Base-by-base conservation (phyloP, 2,888 invertebrate species). In the Trissoscelio sp. region DNA sequence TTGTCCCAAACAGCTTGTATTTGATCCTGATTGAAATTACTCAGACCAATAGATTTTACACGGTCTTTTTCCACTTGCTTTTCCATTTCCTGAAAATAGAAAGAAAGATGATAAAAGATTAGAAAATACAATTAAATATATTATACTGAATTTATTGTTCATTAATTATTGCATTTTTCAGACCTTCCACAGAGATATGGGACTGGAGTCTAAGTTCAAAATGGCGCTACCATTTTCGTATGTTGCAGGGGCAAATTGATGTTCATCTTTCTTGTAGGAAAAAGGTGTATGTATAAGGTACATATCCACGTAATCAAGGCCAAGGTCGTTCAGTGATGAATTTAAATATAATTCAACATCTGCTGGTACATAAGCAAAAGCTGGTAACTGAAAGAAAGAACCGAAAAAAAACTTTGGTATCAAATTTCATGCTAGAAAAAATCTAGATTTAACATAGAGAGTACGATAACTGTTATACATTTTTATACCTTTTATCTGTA, bases 221-320 rank as follows among this genome's bases (percentile, higher is more conserved):
- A 92, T 91, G 84, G 94, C 93, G 48, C 93, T 92, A 6, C 95
- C 95, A 88, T 94, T 93, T 53, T 93, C 92, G 73, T 94, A 93
- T 0, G 93, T 89, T 1, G 87, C 87, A 0, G 95, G 94, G 16
- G 94, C 92, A 34, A 93, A 91, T 5, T 92, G 93, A n/a, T 92
- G 90, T 42, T 93, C 92, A 85, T 95, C 93, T 85, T 93, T 93
- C 57, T 91, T 88, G 85, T 95, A 94, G 3, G 94, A 94, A 87
- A 96, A 94, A 0, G 96, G 96, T 91, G 95, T 94, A 87, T 97
- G 97, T 77, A 96, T 93, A 28, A 97, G 92, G 88, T 96, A 96
- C 83, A 97, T 92, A 86, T 97, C 96, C 1, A 97, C 92, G 88
- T 96, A 96, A 80, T 93, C 93, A 82, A 95, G 89, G 83, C 94